These are phyloP conservation scores for Boloria euphrosyne DNA, from an alignment of 2,888 invertebrate species.

Conservation along the genomic window DNA sequence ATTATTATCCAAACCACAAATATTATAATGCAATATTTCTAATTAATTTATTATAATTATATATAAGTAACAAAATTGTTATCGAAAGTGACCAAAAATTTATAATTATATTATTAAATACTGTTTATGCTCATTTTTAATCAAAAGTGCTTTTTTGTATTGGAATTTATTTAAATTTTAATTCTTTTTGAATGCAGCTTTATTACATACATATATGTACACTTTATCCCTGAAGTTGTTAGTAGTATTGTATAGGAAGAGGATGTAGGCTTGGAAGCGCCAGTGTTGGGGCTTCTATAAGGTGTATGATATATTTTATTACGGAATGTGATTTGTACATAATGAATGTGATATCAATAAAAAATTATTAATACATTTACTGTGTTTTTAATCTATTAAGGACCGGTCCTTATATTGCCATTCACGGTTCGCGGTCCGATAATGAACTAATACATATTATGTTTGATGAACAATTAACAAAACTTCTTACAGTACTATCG, in stretches of 20 bases:
- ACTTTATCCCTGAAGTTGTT: too few species aligned
- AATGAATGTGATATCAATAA: constrained; percentile 73
- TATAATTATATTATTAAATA: constrained; percentile 15
- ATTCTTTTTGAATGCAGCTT: constrained; percentile 14
- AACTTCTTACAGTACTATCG: too few species aligned
- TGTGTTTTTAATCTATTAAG: constrained; percentile 26
- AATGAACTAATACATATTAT: too few species aligned
- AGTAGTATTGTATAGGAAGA: too few species aligned
- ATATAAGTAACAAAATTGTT: constrained; percentile 21
- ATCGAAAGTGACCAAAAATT: constrained; percentile 34
- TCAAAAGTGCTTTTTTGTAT: not conserved
- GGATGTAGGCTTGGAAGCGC: not conserved
- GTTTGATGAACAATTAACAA: too few species aligned
- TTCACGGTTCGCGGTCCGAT: too few species aligned
- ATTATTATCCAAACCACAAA: not conserved
- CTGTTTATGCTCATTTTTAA: constrained; percentile 7
- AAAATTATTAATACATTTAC: constrained; percentile 48
- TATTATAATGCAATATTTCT: constrained; percentile 5
- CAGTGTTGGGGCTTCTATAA: constrained; percentile 40
- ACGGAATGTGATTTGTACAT: constrained; percentile 73
- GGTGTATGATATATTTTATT: constrained; percentile 60
- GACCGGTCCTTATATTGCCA: too few species aligned
- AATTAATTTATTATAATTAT: constrained; percentile 2
- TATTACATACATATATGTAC: constrained; percentile 26
- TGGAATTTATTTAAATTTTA: not conserved